Conservation (phyloP, 2,113 vertebrate genomes). For the Megalops atlanticus region DNA sequence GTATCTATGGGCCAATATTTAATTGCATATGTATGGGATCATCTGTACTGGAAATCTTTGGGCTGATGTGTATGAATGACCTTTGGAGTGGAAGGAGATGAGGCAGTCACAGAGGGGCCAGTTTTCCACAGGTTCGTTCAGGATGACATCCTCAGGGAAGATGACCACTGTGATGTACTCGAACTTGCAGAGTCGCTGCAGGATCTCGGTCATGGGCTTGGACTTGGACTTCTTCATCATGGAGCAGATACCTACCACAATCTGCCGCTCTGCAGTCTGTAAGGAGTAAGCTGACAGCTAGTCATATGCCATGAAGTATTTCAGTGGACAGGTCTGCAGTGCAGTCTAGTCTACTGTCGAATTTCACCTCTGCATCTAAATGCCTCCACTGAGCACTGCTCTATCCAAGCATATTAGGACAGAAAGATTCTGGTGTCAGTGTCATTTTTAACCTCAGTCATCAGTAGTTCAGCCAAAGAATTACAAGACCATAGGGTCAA, state of each 20-base stretch:
- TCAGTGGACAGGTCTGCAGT: too few relatives aligned
- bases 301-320: neutral
- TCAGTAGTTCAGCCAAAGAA: too few relatives aligned
- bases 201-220: constrained; percentile 96
- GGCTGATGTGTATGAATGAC: constrained; percentile 56
- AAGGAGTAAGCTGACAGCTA: neutral
- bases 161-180: constrained; percentile 94
- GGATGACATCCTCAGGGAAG: constrained; percentile 93
- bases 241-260: constrained; percentile 95
- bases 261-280: constrained; percentile 88
- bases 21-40: too few relatives aligned
- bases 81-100: constrained; percentile 98
- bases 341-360: too few relatives aligned
- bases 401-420: too few relatives aligned
- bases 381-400: too few relatives aligned
- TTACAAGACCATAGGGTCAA: too few relatives aligned
- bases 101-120: constrained; percentile 96
- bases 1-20: too few relatives aligned
- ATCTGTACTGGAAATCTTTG: too few relatives aligned
- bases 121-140: constrained; percentile 90
- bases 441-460: too few relatives aligned
- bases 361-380: too few relatives aligned
- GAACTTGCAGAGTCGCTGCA: constrained; percentile 95
- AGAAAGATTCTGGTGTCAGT: too few relatives aligned
- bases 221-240: constrained; percentile 99